phyloP scores from a whole-genome alignment of 2,888 invertebrate species.

The Osedax frankpressi region DNA sequence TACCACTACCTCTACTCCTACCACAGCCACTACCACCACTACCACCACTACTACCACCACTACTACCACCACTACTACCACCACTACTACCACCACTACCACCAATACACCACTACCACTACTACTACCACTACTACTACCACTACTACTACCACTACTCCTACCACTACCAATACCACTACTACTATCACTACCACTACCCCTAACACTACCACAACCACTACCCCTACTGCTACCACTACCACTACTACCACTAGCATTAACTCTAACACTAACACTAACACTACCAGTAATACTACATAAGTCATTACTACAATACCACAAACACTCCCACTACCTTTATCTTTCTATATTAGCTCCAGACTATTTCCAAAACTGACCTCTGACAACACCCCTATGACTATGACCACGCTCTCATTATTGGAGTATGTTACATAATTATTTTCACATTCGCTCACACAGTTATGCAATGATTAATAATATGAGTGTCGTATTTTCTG shows the following conservation, averaged over 20 bases:
- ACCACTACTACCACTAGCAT: conserved; percentile 9
- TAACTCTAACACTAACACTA: conserved; percentile 6
- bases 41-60: conserved; percentile 4
- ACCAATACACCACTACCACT: neutral
- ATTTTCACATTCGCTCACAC: too few relatives aligned
- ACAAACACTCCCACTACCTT: neutral
- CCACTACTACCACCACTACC: neutral
- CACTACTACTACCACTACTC: conserved; percentile 10
- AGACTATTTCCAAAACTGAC: too few relatives aligned
- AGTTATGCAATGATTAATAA: too few relatives aligned
- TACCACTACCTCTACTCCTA: conserved; percentile 3
- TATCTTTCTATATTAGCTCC: too few relatives aligned
- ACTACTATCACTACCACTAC: conserved; percentile 10
- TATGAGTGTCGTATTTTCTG: too few relatives aligned
- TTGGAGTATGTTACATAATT: too few relatives aligned
- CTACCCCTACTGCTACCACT: conserved; percentile 2
- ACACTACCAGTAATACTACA: conserved; percentile 5
- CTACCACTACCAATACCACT: conserved; percentile 9
- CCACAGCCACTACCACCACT: conserved; percentile 8
- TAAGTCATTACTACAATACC: neutral
- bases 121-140: conserved; percentile 8
- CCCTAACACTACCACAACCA: neutral
- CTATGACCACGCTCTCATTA: neutral
- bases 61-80: conserved; percentile 8
- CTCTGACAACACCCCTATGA: too few relatives aligned